Percentiles rank a stretch among this genome's conserved stretches.
phyloP scores from a whole-genome alignment of 1,140 invertebrate genomes.

The Tetranychus cinnabarinus region DNA sequence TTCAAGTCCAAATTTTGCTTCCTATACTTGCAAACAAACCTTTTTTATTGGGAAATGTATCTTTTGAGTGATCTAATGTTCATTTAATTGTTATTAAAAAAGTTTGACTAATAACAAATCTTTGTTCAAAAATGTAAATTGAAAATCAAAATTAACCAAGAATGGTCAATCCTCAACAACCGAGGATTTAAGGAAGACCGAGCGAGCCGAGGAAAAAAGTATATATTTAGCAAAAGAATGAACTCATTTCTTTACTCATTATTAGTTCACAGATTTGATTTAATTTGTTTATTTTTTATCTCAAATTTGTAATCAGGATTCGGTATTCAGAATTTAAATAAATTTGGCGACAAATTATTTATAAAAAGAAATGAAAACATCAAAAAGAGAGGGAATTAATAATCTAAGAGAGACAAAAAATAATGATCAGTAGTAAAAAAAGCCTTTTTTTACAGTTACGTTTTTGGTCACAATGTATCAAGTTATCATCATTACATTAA shows the following conservation, averaged over 20 bases:
- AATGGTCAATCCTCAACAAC: background rate
- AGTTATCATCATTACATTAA: no score
- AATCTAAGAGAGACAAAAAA: no score
- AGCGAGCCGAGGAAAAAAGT: background rate
- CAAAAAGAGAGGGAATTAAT: no score
- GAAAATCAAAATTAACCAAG: background rate
- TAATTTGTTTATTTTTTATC: background rate
- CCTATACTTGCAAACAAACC: background rate
- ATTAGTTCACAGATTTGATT: background rate
- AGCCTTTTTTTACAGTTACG: no score
- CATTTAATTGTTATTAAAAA: background rate
- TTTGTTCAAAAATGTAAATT: background rate
- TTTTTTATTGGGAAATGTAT: background rate
- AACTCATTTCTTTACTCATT: background rate
- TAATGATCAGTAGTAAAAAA: no score
- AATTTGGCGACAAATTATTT: background rate
- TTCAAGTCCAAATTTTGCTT: background rate
- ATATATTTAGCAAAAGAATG: background rate
- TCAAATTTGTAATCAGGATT: background rate
- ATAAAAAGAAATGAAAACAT: background rate
- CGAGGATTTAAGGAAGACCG: background rate
- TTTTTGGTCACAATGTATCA: no score
- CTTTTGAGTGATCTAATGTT: background rate
- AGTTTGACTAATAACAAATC: background rate
- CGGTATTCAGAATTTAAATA: background rate